phyloP scores from a whole-genome alignment of 2,888 invertebrate species.

The Thyatira batis region DNA sequence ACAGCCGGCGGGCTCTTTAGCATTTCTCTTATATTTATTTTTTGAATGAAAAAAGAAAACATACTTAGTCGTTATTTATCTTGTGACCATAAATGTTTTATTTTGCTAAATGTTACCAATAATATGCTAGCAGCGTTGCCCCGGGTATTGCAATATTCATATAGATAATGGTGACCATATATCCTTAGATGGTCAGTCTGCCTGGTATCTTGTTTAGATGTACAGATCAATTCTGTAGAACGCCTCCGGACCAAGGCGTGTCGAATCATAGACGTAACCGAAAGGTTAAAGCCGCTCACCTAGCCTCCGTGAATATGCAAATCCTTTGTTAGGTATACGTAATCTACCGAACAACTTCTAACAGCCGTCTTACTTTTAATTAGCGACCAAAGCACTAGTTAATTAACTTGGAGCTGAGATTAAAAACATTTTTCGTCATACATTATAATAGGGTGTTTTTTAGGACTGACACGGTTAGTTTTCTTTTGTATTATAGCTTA shows the following conservation, averaged over 20 bases:
- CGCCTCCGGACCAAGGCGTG: conserved; percentile 3
- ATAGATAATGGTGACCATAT: too few relatives aligned
- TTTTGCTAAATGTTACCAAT: too few relatives aligned
- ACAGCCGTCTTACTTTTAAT: conserved; percentile 38
- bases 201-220: too few relatives aligned
- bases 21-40: not conserved
- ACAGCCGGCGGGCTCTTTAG: not conserved
- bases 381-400: conserved; percentile 30
- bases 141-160: too few relatives aligned
- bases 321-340: conserved; percentile 22
- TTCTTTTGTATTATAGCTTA: not conserved
- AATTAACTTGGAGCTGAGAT: conserved; percentile 28
- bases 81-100: too few relatives aligned
- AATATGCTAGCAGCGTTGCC: too few relatives aligned
- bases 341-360: conserved; percentile 31
- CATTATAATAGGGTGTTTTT: not conserved
- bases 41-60: not conserved
- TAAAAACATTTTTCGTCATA: conserved; percentile 14
- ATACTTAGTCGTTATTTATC: not conserved
- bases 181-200: too few relatives aligned
- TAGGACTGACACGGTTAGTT: not conserved
- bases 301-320: conserved; percentile 11
- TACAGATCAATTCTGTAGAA: not conserved
- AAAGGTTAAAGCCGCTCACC: conserved; percentile 29
- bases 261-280: conserved; percentile 18